Percentiles rank a stretch among this genome's conserved stretches.
Evolutionary conservation across 2,113 vertebrate genomes (phyloP).

Genomic region (Pachypanchax playfairii): DNA sequence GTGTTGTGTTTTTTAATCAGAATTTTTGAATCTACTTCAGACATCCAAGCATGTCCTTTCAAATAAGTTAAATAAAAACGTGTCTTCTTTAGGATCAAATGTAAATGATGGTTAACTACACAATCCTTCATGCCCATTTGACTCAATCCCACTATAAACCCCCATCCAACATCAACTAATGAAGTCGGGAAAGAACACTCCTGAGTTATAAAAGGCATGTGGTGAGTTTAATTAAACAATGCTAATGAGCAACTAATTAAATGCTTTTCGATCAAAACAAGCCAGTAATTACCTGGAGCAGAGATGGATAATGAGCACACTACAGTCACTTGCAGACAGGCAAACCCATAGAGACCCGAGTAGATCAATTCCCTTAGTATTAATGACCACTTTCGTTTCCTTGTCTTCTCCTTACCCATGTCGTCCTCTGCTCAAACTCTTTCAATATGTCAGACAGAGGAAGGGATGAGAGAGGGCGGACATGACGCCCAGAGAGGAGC

Average conservation of each 20-base stretch:
- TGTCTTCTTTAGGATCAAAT: slow-evolving; percentile 10
- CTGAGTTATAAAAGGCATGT: slow-evolving; percentile 70
- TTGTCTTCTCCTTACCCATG: slow-evolving; percentile 18
- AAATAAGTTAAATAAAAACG: neutral
- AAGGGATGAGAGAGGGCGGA: slow-evolving; percentile 44
- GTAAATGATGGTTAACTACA: slow-evolving; percentile 25
- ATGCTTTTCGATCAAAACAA: slow-evolving; percentile 80
- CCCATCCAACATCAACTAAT: slow-evolving; percentile 62
- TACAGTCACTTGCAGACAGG: slow-evolving; percentile 69
- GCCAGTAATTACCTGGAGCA: slow-evolving; percentile 76
- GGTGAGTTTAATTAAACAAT: slow-evolving; percentile 82
- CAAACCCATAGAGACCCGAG: slow-evolving; percentile 61
- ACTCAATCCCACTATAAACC: slow-evolving; percentile 36
- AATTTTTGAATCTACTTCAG: no score
- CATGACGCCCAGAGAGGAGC: slow-evolving; percentile 36
- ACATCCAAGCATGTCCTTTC: neutral
- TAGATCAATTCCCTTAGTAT: slow-evolving; percentile 70
- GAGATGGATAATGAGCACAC: slow-evolving; percentile 74
- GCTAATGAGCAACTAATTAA: slow-evolving; percentile 82
- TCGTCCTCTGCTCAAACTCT: slow-evolving; percentile 39
- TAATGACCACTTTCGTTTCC: slow-evolving; percentile 55
- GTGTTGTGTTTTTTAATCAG: no score
- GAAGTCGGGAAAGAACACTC: slow-evolving; percentile 51
- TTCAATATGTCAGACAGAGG: slow-evolving; percentile 38
- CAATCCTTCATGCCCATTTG: slow-evolving; percentile 17